Conservation (phyloP, 2,113 vertebrate species). For the Eretmochelys imbricata region DNA sequence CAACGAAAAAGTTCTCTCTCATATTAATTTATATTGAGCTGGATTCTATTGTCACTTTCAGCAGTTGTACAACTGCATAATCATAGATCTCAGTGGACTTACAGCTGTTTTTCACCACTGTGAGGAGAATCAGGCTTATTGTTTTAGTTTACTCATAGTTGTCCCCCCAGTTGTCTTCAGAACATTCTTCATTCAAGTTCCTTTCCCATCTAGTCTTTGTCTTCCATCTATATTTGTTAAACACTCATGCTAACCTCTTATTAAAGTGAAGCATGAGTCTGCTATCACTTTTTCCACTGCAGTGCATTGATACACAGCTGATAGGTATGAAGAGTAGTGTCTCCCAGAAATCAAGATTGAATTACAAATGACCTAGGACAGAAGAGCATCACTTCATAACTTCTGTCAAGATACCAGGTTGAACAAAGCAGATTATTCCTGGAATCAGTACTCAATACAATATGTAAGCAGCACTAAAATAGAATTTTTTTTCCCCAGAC, state of each 20-base stretch:
- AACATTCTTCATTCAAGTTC: rapidly evolving
- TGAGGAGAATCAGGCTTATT: background rate
- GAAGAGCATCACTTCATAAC: rapidly evolving
- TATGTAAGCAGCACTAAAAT: background rate
- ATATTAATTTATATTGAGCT: rapidly evolving
- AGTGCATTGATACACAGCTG: background rate
- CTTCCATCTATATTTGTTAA: background rate
- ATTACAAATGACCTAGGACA: background rate
- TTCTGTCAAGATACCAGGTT: background rate
- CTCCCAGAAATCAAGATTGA: background rate
- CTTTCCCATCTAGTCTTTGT: background rate
- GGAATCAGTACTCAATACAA: background rate
- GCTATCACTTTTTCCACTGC: rapidly evolving
- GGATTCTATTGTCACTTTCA: background rate
- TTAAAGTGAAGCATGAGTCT: background rate
- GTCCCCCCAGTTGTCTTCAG: background rate
- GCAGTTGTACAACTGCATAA: rapidly evolving
- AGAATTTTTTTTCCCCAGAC: background rate
- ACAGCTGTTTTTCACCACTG: background rate
- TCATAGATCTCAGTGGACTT: background rate
- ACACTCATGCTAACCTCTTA: background rate
- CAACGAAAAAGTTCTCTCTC: background rate
- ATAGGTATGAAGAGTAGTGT: rapidly evolving
- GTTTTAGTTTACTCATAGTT: background rate
- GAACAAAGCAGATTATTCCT: background rate